Base-by-base conservation (phyloP, 2,797 vertebrate genomes). In the Enoplosus armatus region DNA sequence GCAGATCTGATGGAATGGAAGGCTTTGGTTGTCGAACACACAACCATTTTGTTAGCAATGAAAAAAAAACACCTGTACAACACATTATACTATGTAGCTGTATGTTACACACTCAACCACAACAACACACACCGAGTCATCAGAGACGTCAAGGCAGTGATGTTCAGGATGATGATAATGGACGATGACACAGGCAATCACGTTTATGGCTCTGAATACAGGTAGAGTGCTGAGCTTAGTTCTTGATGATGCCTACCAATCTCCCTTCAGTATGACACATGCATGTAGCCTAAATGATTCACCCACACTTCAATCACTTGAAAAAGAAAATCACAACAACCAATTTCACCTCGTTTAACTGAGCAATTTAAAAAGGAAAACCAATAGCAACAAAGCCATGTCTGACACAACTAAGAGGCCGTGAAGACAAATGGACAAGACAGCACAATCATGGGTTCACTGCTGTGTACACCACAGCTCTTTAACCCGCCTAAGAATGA, bases 271-370 rank as follows among this genome's bases (percentile, higher is more conserved):
- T 47, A 33, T 63, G 66, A 77, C 55, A 59, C 61, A 33, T 31
- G n/a, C 22, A 60, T 55, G 54, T 68, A 10, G n/a, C n/a, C n/a
- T n/a, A n/a, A 55, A 84, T 75, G 33, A 79, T 72, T 80, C 59
- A 71, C n/a, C 18, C 37, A 20, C 56, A 73, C 26, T 67, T 67
- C 26, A 31, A 41, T 37, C 15, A 47, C 63, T 39, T 7, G 11
- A 37, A 62, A 35, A 62, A 62, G 8, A 53, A 20, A 29, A 61
- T 14, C 45, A 55, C 24, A 56, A 56, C 39, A 41, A 58, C 62
- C 31, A 41, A 51, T 67, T 51, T 24, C 6, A n/a, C 31, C 47
- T 63, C 5, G 5, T 47, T 53, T 58, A 35, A n/a, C 7, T 0
- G 24, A 51, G 60, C 6, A 20, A 62, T 76, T 79, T 16, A 55